Conservation (phyloP, 2,888 invertebrate genomes). For the Axea sp. region DNA sequence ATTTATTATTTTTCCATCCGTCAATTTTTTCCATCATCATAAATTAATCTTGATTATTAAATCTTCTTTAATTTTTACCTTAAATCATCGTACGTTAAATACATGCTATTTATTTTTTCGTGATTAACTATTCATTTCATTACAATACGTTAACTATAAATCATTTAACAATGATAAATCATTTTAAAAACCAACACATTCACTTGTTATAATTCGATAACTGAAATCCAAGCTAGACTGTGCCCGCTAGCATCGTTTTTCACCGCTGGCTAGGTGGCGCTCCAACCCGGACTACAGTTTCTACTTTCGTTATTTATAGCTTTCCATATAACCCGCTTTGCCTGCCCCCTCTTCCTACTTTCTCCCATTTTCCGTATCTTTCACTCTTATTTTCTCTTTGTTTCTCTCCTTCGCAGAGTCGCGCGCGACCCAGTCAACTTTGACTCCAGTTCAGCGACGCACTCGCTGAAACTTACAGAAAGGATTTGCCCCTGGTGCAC, state of each 20-base stretch:
- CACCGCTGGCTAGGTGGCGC: conserved; percentile 62
- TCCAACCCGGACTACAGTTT: conserved; percentile 68
- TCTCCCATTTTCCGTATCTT: background rate
- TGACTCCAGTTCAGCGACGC: conserved; percentile 40
- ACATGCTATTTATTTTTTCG: no score
- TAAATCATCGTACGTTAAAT: no score
- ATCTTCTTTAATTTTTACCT: no score
- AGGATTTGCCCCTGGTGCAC: conserved; percentile 30
- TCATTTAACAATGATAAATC: conserved; percentile 3
- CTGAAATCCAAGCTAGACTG: conserved; percentile 22
- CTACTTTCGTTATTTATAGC: conserved; percentile 73
- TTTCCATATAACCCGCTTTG: conserved; percentile 68
- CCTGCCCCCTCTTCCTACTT: conserved; percentile 48
- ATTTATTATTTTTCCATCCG: no score
- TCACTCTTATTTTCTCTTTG: conserved; percentile 28
- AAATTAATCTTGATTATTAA: no score
- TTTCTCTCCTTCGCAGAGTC: conserved; percentile 52
- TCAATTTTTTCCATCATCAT: no score
- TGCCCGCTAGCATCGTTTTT: conserved; percentile 65
- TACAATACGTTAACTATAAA: no score
- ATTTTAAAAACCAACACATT: background rate
- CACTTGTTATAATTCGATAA: conserved; percentile 26
- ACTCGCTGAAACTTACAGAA: conserved; percentile 36
- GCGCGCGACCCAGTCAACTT: conserved; percentile 50
- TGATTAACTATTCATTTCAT: no score